Base-by-base conservation (phyloP, 2,888 invertebrate genomes). In the Drosophila fungiperda region DNA sequence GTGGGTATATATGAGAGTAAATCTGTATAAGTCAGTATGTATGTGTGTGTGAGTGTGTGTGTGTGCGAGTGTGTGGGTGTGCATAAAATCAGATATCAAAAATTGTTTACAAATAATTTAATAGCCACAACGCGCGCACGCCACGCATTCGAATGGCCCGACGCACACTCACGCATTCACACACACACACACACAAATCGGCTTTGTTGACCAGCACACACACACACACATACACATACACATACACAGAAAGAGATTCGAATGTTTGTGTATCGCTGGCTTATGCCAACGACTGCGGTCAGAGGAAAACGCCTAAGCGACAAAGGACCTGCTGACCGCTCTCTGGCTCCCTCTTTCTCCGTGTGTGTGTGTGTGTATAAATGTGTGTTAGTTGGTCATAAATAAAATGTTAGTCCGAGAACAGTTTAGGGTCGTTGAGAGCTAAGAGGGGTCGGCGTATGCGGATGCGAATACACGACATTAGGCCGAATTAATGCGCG, bases 401-500 rank as follows among this genome's bases (percentile, higher is more conserved):
- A 86, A 86, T 86, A 87, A 87, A 87, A 85, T 85, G 85, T 82
- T 87, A 87, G 87, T 84, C 84, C 87, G 70, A 82, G 78, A 70
- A 83, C 85, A 83, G 83, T 68, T 83, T 73, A 68, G 63, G 38
- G 20, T 32, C 35, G 12, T 12, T 35, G 50, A 12, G 64, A 3
- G 55, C 15, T 20, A 40, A 26, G 38, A n/a, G 26, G 9, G 50
- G 32, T 33, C n/a, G 45, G 23, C 0, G 15, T 38, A n/a, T 68
- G 62, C 80, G 85, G 85, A 87, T 87, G 85, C 85, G 81, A 87
- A 83, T 87, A 87, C 86, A 87, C 84, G 87, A 88, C 88, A 87
- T 87, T 87, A 87, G 83, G 84, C 87, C 87, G 89, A 87, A 90
- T 89, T 87, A 90, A 89, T 87, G 87, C 89, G 83, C 83, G 81